phyloP scores from a whole-genome alignment of 2,888 invertebrate species.

The Synanthedon andrenaeformis region DNA sequence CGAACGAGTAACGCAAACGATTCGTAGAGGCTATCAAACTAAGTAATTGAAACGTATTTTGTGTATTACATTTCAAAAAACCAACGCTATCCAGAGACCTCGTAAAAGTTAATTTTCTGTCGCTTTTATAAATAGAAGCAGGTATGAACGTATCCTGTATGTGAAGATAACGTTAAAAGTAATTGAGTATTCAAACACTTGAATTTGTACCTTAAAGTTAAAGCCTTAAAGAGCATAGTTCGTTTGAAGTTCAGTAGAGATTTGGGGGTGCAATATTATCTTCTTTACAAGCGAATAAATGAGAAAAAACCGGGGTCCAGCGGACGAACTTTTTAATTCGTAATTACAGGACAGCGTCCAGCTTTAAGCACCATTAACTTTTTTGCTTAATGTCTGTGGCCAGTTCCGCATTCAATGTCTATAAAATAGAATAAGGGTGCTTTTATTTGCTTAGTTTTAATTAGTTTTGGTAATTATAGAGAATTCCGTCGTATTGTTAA shows the following conservation, averaged over 20 bases:
- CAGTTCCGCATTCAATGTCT: conserved; percentile 23
- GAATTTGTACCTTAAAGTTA: conserved; percentile 23
- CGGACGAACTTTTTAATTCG: conserved; percentile 67
- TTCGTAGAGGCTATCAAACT: not conserved
- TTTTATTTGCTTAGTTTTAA: not conserved
- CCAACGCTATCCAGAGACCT: conserved; percentile 11
- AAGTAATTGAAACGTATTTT: conserved; percentile 1
- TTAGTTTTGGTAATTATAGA: not conserved
- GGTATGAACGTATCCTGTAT: conserved; percentile 50
- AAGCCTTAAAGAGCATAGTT: conserved; percentile 4
- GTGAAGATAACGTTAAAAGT: conserved; percentile 58
- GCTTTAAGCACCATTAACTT: conserved; percentile 68
- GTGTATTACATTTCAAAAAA: conserved; percentile 7
- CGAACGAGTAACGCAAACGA: not conserved
- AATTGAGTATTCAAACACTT: conserved; percentile 30
- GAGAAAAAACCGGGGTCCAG: conserved; percentile 62
- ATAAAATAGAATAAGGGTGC: conserved; percentile 16
- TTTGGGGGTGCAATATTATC: conserved; percentile 62
- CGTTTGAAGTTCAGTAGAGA: conserved; percentile 11
- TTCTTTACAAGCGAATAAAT: conserved; percentile 59
- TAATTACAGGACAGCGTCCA: conserved; percentile 68
- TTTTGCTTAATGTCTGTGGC: conserved; percentile 58
- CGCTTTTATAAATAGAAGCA: conserved; percentile 39
- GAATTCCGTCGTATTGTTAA: not conserved
- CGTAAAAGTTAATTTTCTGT: conserved; percentile 55